Conservation (phyloP, 2,797 vertebrate genomes). For the Synaphobranchus kaupii region DNA sequence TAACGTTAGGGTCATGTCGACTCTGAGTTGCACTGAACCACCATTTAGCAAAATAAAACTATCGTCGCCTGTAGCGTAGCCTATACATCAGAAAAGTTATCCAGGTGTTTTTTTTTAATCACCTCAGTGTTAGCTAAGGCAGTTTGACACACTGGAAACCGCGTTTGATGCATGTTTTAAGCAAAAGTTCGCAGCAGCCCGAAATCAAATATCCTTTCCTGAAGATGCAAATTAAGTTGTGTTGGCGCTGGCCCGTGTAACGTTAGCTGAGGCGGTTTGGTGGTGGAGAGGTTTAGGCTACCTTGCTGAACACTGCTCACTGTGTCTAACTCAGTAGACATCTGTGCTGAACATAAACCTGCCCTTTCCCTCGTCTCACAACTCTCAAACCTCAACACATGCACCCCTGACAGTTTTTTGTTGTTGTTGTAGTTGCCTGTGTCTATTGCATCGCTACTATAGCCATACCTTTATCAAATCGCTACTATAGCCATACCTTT, state of each 20-base stretch:
- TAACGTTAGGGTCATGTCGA: no score
- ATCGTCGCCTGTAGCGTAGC: no score
- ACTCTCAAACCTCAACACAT: neutral
- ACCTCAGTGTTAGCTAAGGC: neutral
- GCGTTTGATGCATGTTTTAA: neutral
- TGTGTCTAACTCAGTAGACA: constrained; percentile 65
- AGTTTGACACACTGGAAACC: neutral
- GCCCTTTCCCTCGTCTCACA: constrained; percentile 8
- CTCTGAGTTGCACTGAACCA: no score
- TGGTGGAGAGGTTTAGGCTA: constrained; percentile 13
- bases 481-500: neutral
- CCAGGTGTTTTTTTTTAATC: neutral
- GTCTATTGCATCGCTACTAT: neutral
- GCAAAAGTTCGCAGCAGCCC: no score
- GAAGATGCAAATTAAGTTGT: neutral
- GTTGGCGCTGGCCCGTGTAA: neutral
- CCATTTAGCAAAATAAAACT: no score
- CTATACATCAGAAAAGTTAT: no score
- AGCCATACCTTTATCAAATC: neutral
- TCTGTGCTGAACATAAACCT: constrained; percentile 55
- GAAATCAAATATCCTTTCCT: neutral
- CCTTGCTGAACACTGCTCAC: constrained; percentile 58
- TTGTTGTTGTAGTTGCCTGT: neutral
- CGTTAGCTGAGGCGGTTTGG: neutral
- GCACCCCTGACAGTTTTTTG: no score